Percentiles rank a stretch among this genome's conserved stretches.
Evolutionary conservation across 1,140 invertebrate genomes (phyloP).

Genomic region (Dryas iulia): DNA sequence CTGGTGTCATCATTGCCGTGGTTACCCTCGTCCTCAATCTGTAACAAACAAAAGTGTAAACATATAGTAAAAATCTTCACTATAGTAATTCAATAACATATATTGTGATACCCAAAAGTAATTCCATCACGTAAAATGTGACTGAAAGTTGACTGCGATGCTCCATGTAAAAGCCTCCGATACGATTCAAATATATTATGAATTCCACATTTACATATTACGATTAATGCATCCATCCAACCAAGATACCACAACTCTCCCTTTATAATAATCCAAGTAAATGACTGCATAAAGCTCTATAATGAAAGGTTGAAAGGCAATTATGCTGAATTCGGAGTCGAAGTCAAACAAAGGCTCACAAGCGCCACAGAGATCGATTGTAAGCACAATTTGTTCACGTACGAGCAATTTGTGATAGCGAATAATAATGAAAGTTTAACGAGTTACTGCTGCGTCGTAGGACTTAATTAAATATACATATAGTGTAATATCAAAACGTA

Average conservation of each 20-base stretch:
- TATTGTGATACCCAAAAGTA: slow-evolving; percentile 55
- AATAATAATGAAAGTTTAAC: slow-evolving; percentile 78
- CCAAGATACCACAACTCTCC: slow-evolving; percentile 70
- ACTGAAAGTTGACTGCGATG: slow-evolving; percentile 91
- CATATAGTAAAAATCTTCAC: not conserved
- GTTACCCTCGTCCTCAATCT: slow-evolving; percentile 98
- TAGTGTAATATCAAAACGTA: slow-evolving; percentile 36
- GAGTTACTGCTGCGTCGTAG: slow-evolving; percentile 57
- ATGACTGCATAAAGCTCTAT: slow-evolving; percentile 79
- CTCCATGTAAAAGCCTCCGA: slow-evolving; percentile 94
- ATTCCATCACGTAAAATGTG: slow-evolving; percentile 94
- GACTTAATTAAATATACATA: slow-evolving; percentile 68
- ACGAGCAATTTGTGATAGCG: slow-evolving; percentile 73
- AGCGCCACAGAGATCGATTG: slow-evolving; percentile 71
- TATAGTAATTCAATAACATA: slow-evolving; percentile 51
- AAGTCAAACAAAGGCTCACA: slow-evolving; percentile 76
- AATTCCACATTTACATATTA: slow-evolving; percentile 74
- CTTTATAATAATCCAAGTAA: slow-evolving; percentile 77
- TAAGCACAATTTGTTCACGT: slow-evolving; percentile 75
- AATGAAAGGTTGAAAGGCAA: slow-evolving; percentile 79
- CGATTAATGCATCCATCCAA: slow-evolving; percentile 78
- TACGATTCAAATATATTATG: slow-evolving; percentile 72
- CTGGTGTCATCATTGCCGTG: slow-evolving; percentile 98
- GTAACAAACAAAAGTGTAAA: slow-evolving; percentile 69
- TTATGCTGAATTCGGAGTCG: slow-evolving; percentile 78